phyloP scores from a whole-genome alignment of 1,140 invertebrate genomes.

The Armadillidium nasatum region DNA sequence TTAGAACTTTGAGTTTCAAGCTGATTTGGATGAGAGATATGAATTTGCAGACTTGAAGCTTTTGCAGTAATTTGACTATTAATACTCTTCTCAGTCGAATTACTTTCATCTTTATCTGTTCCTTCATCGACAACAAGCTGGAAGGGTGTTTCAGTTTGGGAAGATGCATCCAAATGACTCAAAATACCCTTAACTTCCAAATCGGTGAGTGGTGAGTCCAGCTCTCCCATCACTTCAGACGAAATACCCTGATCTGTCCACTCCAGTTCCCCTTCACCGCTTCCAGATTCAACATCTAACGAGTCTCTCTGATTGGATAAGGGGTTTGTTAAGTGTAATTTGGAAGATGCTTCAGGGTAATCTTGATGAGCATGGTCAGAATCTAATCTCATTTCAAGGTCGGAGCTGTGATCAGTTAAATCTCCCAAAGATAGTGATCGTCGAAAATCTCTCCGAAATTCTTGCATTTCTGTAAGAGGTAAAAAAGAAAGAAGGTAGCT shows the following conservation, averaged over 20 bases:
- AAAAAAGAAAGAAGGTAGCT: constrained; percentile 34
- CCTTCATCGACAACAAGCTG: constrained; percentile 39
- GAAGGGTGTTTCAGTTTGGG: constrained; percentile 33
- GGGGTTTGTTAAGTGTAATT: constrained; percentile 31
- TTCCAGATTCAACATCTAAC: constrained; percentile 38
- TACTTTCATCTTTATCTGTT: constrained; percentile 44
- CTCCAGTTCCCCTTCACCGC: constrained; percentile 34
- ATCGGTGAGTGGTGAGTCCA: constrained; percentile 54
- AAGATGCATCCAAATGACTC: constrained; percentile 44
- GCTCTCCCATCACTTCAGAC: constrained; percentile 43
- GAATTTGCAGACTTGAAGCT: constrained; percentile 37
- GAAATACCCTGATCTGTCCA: constrained; percentile 40
- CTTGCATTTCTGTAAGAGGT: constrained; percentile 47
- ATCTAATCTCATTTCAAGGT: constrained; percentile 35
- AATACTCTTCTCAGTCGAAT: constrained; percentile 37
- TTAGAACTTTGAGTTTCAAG: constrained; percentile 55
- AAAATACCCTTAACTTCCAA: constrained; percentile 53
- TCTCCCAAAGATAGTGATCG: constrained; percentile 56
- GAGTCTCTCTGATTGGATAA: constrained; percentile 26
- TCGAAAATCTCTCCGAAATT: constrained; percentile 48
- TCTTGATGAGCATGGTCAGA: constrained; percentile 42
- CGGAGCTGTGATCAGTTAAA: constrained; percentile 46
- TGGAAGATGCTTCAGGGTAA: constrained; percentile 39
- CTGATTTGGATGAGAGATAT: constrained; percentile 39
- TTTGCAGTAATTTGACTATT: constrained; percentile 35